Base-by-base conservation (phyloP, 2,113 vertebrate genomes). In the Cromileptes altivelis region DNA sequence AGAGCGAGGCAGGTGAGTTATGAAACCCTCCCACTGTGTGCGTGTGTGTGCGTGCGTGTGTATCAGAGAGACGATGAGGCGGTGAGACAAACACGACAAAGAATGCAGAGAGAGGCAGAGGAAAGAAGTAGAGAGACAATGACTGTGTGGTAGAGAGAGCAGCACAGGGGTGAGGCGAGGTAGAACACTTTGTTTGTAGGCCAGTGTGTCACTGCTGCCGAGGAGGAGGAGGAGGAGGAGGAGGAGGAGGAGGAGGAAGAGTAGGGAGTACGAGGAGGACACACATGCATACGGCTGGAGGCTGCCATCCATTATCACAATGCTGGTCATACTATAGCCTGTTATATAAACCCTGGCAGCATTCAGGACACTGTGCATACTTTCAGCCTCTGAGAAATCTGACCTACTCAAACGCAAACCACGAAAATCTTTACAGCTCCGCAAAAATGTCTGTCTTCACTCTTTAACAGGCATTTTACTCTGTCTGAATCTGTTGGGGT, bases 121-220 rank as follows among this genome's bases (percentile, higher is more conserved):
- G 58, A 9, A 42, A 4, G 49, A 58, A 50, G 10, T 7, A n/a
- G 49, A 58, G n/a, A 82, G 53, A 49, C 7, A 33, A 40, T 2
- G 23, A 63, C 17, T 10, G 72, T 63, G 73, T 21, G 49, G 69
- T 4, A 27, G n/a, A 80, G 77, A 45, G 53, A 50, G 75, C 40
- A 76, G 63, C 13, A 68, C 55, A 47, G 56, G 60, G 74, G 78
- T 73, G 81, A 87, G 30, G 62, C 1, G 68, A 85, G 81, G 78
- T 77, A 23, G 67, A 81, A 76, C 25, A 10, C 61, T 57, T 42
- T 33, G 77, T 89, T 92, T 89, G 77, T 93, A 88, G 94, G 92
- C 87, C 91, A 95, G 92, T 93, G 91, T 94, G 93, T 94, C 92
- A 94, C 78, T 53, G 78, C 81, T 84, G 75, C 75, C 30, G 69